Evolutionary conservation across 2,113 vertebrate species (phyloP), one percentile per base, ranked within the genome.

Genomic region (Indri indri): DNA sequence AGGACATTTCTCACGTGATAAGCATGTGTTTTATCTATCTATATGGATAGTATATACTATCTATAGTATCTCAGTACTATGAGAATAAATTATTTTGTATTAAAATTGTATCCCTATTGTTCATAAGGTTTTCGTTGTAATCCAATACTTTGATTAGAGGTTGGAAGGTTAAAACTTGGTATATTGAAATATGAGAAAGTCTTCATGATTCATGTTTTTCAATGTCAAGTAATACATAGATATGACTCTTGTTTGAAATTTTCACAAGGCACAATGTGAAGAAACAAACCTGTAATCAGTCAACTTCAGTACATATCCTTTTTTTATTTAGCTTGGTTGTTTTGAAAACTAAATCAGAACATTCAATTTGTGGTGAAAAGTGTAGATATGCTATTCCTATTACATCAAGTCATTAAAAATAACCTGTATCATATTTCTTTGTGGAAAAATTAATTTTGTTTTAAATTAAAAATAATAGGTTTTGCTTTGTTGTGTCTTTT

Each of bases 211-310:
- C 42, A 81, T 63, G 42, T 52, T 95, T 97, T 74, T 86, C 4
- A 94, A 9, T 81, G 96, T 92, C 61, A 96, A 77, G 8, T 95
- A 65, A 94, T 86, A 47, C 5, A 83, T 45, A 66, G 42, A 88
- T 13, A 81, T 42, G 71, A 50, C 20, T 89, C 73, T 81, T 68
- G 4, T 90, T 88, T 22, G 76, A 61, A 88, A 80, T 73, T 90
- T 84, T 90, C 47, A 68, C 93, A 85, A 97, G 40, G 32, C 22
- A 66, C 45, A 95, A 54, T 0, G 59, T 84, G 20, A 80, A 74
- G 47, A 50, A 79, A n/a, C 18, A 61, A 94, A 57, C 14, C 13
- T 97, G 80, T 61, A 54, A 92, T 70, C 57, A 65, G 18, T 82
- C 73, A 73, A 66, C 45, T 95, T 81, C 27, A 84, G 22, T n/a